These are phyloP conservation scores for Cybosia mesomella DNA, from an alignment of 2,888 invertebrate species.

Conservation along the genomic window DNA sequence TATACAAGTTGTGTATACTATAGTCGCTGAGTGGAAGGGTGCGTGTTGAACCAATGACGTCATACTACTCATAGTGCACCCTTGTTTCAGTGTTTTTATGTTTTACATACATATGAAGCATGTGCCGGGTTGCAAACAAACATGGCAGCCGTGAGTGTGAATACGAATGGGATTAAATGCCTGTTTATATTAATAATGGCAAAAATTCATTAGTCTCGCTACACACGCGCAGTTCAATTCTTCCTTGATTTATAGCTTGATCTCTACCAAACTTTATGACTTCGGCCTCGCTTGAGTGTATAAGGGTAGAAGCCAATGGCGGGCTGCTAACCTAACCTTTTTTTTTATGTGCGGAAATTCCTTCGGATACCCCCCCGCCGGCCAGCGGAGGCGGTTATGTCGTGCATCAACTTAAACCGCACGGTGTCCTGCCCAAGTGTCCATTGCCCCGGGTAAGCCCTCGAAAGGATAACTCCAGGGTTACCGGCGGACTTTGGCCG, in stretches of 20 bases:
- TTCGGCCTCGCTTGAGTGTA: background rate
- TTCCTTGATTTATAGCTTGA: background rate
- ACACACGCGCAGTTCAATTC: slow-evolving; percentile 7
- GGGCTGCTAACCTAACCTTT: no score
- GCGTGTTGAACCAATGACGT: slow-evolving; percentile 82
- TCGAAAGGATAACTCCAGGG: no score
- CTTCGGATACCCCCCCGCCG: no score
- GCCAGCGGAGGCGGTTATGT: no score
- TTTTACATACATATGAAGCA: slow-evolving; percentile 44
- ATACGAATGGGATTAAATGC: slow-evolving; percentile 59
- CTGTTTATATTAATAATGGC: slow-evolving; percentile 48
- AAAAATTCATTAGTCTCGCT: slow-evolving; percentile 39
- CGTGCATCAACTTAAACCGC: no score
- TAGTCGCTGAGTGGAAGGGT: slow-evolving; percentile 57
- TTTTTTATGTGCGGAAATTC: no score
- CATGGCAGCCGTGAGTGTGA: slow-evolving; percentile 62
- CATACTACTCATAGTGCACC: slow-evolving; percentile 67
- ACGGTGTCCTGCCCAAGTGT: no score
- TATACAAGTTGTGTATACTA: slow-evolving; percentile 35
- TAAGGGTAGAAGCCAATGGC: background rate
- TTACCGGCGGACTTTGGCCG: no score
- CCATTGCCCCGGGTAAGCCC: no score
- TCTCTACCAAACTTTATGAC: background rate
- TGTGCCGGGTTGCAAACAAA: slow-evolving; percentile 53
- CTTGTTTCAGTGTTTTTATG: slow-evolving; percentile 50